Percentiles rank a stretch among this genome's conserved stretches.
Evolutionary conservation across 2,888 invertebrate species (phyloP).

Genomic region (Alloscopus bannaensis): DNA sequence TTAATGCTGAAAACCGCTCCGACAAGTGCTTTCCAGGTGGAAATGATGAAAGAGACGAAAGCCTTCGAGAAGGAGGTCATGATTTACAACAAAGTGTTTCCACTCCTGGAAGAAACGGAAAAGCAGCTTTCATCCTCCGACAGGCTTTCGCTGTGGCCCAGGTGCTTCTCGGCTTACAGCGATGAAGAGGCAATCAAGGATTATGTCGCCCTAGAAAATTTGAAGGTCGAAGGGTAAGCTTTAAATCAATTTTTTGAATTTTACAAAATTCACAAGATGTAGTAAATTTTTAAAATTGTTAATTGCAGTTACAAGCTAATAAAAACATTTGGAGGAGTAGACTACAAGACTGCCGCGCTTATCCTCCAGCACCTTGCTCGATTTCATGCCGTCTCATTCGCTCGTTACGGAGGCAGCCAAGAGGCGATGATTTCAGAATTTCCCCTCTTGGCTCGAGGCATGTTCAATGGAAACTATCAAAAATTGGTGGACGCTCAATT

Average conservation of each 20-base stretch:
- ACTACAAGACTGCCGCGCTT: slow-evolving; percentile 55
- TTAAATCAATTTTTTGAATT: no score
- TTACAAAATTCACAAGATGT: not conserved
- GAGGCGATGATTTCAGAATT: slow-evolving; percentile 65
- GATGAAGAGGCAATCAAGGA: slow-evolving; percentile 52
- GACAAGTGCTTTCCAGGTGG: slow-evolving; percentile 47
- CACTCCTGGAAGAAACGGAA: slow-evolving; percentile 48
- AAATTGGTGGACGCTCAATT: slow-evolving; percentile 40
- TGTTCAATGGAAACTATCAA: slow-evolving; percentile 54
- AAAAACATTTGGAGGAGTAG: slow-evolving; percentile 66
- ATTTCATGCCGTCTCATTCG: slow-evolving; percentile 70
- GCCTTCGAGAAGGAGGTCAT: slow-evolving; percentile 66
- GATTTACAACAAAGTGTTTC: slow-evolving; percentile 60
- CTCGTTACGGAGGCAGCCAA: slow-evolving; percentile 66
- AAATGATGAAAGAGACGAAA: slow-evolving; percentile 67
- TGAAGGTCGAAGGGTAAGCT: slow-evolving; percentile 60
- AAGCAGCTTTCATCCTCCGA: no score
- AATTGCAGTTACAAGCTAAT: slow-evolving; percentile 47
- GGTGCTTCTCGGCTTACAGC: slow-evolving; percentile 58
- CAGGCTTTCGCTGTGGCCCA: slow-evolving; percentile 61
- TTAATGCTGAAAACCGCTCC: slow-evolving; percentile 69
- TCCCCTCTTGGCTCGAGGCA: slow-evolving; percentile 63
- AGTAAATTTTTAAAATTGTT: not conserved
- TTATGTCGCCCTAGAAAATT: slow-evolving; percentile 67
- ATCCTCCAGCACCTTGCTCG: slow-evolving; percentile 64